phyloP scores from a whole-genome alignment of 1,140 invertebrate species.

The Harlomillsia oculata region DNA sequence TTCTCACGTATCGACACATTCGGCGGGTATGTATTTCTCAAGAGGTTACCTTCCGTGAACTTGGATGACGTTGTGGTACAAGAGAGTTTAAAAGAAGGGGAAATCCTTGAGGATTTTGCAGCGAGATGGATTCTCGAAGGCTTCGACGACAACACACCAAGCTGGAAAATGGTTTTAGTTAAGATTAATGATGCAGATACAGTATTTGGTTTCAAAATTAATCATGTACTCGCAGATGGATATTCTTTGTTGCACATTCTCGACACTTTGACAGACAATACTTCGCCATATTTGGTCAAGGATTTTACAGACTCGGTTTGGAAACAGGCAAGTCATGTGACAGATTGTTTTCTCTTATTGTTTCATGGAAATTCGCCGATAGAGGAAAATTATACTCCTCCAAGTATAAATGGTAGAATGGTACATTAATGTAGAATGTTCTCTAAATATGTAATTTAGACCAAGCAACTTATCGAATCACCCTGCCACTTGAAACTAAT shows the following conservation, averaged over 20 bases:
- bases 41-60: neutral
- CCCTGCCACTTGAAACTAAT: neutral
- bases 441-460: neutral
- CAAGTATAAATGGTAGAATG: neutral
- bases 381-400: too few species aligned
- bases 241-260: conserved; percentile 19
- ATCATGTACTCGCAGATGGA: conserved; percentile 24
- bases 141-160: neutral
- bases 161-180: conserved; percentile 18
- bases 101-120: conserved; percentile 5
- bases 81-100: neutral
- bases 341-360: too few species aligned
- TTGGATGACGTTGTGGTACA: conserved; percentile 1
- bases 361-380: too few species aligned
- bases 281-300: conserved; percentile 19
- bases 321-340: neutral
- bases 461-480: neutral
- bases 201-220: conserved; percentile 16
- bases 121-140: conserved; percentile 1
- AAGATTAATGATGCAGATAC: neutral
- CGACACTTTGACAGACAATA: conserved; percentile 15
- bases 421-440: neutral
- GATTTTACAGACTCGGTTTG: conserved; percentile 2
- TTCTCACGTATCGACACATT: neutral
- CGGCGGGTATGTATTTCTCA: conserved; percentile 5